Percentiles rank a stretch among this genome's conserved stretches.
Conservation (phyloP, 2,888 invertebrate species). For the Lepas anatifera region DNA sequence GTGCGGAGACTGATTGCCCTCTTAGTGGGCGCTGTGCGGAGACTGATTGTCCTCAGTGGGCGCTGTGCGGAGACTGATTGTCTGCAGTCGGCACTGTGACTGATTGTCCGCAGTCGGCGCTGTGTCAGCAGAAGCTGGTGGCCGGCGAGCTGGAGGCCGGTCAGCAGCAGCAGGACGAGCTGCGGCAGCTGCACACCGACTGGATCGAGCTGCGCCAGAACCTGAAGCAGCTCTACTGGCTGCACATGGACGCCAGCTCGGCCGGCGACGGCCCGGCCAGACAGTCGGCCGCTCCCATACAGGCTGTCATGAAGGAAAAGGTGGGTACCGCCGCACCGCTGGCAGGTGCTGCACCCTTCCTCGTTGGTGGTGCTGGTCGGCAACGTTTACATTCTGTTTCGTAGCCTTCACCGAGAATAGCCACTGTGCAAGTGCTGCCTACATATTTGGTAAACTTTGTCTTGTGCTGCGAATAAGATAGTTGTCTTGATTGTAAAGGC, state of each 20-base stretch:
- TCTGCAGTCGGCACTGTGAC: not conserved
- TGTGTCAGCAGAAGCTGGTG: slow-evolving; percentile 8
- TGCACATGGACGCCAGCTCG: slow-evolving; percentile 9
- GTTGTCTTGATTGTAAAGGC: no score
- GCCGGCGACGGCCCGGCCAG: slow-evolving; percentile 26
- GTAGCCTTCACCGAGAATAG: no score
- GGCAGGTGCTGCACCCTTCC: no score
- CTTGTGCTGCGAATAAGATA: no score
- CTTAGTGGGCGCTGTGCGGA: no score
- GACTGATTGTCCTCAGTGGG: no score
- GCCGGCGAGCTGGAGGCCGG: slow-evolving; percentile 3
- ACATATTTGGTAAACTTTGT: no score
- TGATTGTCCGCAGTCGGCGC: not conserved
- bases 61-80: not conserved
- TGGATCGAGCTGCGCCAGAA: slow-evolving; percentile 4
- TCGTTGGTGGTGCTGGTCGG: no score
- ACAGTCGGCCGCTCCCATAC: slow-evolving; percentile 22
- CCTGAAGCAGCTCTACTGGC: slow-evolving; percentile 6
- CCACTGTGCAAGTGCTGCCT: no score
- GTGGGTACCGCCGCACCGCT: slow-evolving; percentile 38
- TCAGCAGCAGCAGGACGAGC: not conserved
- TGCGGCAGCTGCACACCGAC: slow-evolving; percentile 5
- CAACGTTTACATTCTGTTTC: no score
- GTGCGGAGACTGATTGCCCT: not conserved
- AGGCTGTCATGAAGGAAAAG: slow-evolving; percentile 30